Base-by-base conservation (phyloP, 2,113 vertebrate genomes). In the Odocoileus virginianus region DNA sequence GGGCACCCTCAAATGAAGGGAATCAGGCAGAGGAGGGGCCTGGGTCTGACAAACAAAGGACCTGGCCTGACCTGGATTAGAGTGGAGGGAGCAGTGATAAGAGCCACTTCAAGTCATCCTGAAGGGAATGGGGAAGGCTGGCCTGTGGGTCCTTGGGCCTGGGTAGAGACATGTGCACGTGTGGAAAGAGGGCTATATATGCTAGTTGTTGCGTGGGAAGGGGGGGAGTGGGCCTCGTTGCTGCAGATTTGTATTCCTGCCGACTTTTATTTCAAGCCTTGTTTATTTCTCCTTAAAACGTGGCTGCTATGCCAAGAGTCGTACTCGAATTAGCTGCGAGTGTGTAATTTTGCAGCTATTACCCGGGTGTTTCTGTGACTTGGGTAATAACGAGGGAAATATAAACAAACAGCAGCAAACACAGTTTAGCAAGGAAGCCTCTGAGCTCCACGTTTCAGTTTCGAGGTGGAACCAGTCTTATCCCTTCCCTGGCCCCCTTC, bases 321-420 rank as follows among this genome's bases (percentile, higher is more conserved):
- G 43, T 87, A 81, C 94, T 97, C 36, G 11, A 98, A 97, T 97
- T 98, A 98, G 97, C 95, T 90, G 96, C 74, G 60, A 97, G 97
- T 97, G 95, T 98, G 96, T 97, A 97, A 98, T 98, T 98, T 98
- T 97, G 78, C 95, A 98, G 97, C 95, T 91, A 98, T 97, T 98
- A 98, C 93, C 74, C 40, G 64, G 95, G 97, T 89, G 93, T 95
- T 98, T 96, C 94, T 98, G 98, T 98, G 98, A 98, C 96, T 98
- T 95, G 98, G 95, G 93, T 97, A 98, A 97, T 97, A 97, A 98
- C 61, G 84, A 98, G 87, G 94, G 95, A 96, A 97, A 96, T 95
- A 95, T 87, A 98, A 98, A 98, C 97, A 98, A 98, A 97, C 95
- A 97, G 36, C 82, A 5, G 87, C 97, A 88, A 67, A 96, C 89